Base-by-base conservation (phyloP, 1,140 invertebrate genomes). In the Drosophila tani region DNA sequence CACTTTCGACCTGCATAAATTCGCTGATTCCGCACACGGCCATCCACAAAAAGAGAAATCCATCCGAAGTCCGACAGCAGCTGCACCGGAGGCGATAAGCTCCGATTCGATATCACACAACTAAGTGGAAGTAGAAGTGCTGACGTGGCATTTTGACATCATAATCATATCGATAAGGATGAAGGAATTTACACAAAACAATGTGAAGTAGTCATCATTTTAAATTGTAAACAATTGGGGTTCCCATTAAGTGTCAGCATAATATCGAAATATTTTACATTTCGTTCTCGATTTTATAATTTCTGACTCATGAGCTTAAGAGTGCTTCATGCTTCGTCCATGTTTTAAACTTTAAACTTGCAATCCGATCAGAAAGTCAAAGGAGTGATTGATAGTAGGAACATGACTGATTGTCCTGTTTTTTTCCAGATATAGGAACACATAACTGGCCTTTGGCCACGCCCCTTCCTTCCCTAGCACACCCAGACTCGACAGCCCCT, bases 11-110 rank as follows among this genome's bases (percentile, higher is more conserved):
- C 45, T 19, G 43, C 47, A 73, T 29, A 43, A 41, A 73, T 41
- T 73, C 53, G 69, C 69, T 73, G 69, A 73, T 49, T 73, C 53
- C 68, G 49, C 68, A 68, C 55, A 69, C 32, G 41, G n/a, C 21
- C 64, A 63, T 12, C 21, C 29, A n/a, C 12, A 24, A 2, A 27
- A 24, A 21, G 45, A 21, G 38, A 43, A 35, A 60, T 60, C 19
- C 15, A 66, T 64, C 64, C 64, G 12, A 38, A n/a, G 60, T 32
- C 60, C 57, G 41, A 27, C 51, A 55, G 15, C 17, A 24, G 15
- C 19, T 3, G 41, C n/a, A 19, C 29, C 15, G 24, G 19, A 15
- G 24, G 55, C 55, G 67, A 70, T 70, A 70, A 70, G 64, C 29
- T 24, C 21, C 35, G 9, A 69, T 51, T 19, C 47, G 63, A 66